These are phyloP conservation scores for Formica selysi DNA, from an alignment of 1,140 invertebrate species.

Conservation along the genomic window DNA sequence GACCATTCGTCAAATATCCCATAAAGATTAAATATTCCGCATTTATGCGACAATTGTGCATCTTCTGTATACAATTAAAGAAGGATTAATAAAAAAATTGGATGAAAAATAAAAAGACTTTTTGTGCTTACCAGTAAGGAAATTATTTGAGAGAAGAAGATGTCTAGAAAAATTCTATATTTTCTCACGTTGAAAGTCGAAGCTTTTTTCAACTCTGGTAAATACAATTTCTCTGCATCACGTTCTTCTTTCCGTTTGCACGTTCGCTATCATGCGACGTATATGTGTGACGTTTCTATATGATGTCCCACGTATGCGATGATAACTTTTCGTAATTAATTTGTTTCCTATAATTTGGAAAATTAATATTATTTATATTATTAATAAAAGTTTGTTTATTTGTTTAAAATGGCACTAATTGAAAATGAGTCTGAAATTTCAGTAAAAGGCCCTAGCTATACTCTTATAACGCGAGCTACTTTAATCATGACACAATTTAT, in stretches of 20 bases:
- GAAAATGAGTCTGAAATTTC: too few relatives aligned
- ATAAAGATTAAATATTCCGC: neutral
- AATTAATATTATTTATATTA: too few relatives aligned
- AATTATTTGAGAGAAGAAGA: neutral
- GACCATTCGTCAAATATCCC: neutral
- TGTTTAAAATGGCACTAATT: too few relatives aligned
- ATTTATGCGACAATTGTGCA: neutral
- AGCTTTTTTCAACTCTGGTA: neutral
- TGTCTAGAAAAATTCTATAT: neutral
- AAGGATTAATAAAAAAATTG: neutral
- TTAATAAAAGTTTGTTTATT: too few relatives aligned
- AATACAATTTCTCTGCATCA: neutral
- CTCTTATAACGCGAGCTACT: too few relatives aligned
- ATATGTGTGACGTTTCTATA: constrained; percentile 10
- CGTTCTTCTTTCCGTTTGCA: neutral
- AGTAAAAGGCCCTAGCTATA: too few relatives aligned
- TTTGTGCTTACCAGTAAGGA: too few relatives aligned
- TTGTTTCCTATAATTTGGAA: neutral
- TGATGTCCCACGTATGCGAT: neutral
- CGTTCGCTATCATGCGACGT: neutral
- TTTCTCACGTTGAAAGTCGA: neutral
- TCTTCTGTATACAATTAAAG: too few relatives aligned
- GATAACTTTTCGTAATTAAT: constrained; percentile 12
- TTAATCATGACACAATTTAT: too few relatives aligned
- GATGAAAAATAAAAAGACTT: neutral